Conservation (phyloP, 2,113 vertebrate genomes). For the Neotragus pygmaeus region DNA sequence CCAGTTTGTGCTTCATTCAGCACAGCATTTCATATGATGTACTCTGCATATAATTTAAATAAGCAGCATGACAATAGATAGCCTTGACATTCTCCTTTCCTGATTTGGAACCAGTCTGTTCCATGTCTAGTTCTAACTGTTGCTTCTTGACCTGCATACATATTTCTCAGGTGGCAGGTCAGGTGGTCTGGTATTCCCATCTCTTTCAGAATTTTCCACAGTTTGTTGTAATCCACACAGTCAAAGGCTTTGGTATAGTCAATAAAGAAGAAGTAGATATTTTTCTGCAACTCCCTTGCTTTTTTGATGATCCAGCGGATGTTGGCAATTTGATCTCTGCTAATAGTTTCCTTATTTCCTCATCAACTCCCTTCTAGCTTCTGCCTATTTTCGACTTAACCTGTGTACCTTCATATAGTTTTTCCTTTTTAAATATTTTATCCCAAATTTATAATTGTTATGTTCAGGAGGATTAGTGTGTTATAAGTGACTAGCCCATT, state of each 20-base stretch:
- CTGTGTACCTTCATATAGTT: neutral
- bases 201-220: neutral
- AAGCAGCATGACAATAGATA: neutral
- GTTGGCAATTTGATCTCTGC: neutral
- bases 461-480: neutral
- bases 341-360: neutral
- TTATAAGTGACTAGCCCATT: neutral
- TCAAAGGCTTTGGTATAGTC: neutral
- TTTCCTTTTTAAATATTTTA: neutral
- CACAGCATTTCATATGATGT: neutral
- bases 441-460: neutral
- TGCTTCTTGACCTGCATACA: neutral
- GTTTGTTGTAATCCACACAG: neutral
- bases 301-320: neutral
- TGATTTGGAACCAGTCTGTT: neutral
- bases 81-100: neutral
- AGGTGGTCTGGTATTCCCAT: neutral
- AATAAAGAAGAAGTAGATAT: neutral
- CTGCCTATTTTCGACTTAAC: neutral
- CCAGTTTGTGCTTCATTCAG: neutral
- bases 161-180: neutral
- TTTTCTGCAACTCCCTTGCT: neutral
- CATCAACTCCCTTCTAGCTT: neutral
- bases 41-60: neutral
- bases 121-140: neutral